Percentiles rank a stretch among this genome's conserved stretches.
Evolutionary conservation across 1,140 invertebrate genomes (phyloP).

Genomic region (Harlomillsia oculata): DNA sequence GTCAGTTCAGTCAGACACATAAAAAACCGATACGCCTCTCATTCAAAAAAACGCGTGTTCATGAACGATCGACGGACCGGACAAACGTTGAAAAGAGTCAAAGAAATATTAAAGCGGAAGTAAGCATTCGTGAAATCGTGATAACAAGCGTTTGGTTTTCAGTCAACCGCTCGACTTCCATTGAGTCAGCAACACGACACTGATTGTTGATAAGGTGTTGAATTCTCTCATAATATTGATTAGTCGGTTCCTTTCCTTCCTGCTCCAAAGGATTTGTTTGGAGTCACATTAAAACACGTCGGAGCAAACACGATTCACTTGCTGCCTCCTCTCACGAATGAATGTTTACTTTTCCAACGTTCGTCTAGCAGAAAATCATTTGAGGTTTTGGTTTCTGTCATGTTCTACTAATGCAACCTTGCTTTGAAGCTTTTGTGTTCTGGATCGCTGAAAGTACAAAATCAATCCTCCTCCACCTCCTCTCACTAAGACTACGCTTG

Average conservation of each 20-base stretch:
- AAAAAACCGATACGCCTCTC: too few species aligned
- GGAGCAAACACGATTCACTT: too few species aligned
- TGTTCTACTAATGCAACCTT: not conserved
- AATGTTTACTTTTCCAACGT: not conserved
- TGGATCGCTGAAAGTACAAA: not conserved
- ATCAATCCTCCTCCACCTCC: not conserved
- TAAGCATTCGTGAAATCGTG: constrained; percentile 4
- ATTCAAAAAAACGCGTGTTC: too few species aligned
- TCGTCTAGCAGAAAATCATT: not conserved
- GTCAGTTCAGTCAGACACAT: too few species aligned
- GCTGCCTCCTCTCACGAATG: too few species aligned
- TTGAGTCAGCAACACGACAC: constrained; percentile 4
- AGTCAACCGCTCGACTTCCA: not conserved
- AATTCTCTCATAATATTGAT: constrained; percentile 18
- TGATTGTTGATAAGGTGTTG: constrained; percentile 17
- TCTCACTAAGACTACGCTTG: too few species aligned
- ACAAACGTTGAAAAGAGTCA: too few species aligned
- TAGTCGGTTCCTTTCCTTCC: constrained; percentile 17
- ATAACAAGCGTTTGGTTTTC: not conserved
- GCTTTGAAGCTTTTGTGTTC: not conserved
- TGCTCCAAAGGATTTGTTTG: not conserved
- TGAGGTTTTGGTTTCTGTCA: not conserved
- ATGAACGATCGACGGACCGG: too few species aligned
- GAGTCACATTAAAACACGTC: constrained; percentile 5
- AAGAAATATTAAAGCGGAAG: constrained; percentile 8